A percentile compares a stretch with the other conserved stretches of the same genome.
These are phyloP conservation scores for Clupea harengus DNA, from an alignment of 2,113 vertebrate genomes.

Conservation along the genomic window DNA sequence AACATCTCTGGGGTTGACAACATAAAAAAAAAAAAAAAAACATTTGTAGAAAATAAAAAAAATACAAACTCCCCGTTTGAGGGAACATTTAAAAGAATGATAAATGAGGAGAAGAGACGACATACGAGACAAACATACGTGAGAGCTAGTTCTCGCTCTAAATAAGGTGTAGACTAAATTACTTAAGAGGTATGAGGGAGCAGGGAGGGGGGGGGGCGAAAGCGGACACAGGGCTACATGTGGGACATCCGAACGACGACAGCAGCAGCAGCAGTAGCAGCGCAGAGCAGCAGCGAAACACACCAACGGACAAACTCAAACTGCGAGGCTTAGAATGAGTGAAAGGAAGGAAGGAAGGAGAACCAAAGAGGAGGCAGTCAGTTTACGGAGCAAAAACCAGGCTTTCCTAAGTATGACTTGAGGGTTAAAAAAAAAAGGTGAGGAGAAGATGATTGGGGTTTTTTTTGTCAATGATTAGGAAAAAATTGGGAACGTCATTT, in stretches of 20 bases:
- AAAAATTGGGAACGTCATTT: not conserved
- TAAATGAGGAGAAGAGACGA: slow-evolving; percentile 31
- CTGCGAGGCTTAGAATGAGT: slow-evolving; percentile 26
- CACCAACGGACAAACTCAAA: slow-evolving; percentile 39
- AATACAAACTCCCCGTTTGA: not conserved
- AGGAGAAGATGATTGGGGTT: not conserved
- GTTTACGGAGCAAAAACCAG: not conserved
- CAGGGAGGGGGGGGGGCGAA: not conserved
- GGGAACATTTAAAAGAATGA: not conserved
- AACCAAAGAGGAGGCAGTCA: slow-evolving; percentile 17
- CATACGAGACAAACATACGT: not conserved
- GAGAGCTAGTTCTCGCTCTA: slow-evolving; percentile 8
- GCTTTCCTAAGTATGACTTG: not conserved
- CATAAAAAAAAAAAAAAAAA: slow-evolving; percentile 53
- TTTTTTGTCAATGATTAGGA: not conserved
- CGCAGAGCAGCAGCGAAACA: slow-evolving; percentile 64
- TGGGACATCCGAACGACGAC: slow-evolving; percentile 42
- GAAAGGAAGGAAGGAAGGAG: slow-evolving; percentile 26
- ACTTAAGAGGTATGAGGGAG: not conserved
- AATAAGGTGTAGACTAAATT: not conserved
- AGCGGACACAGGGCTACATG: not conserved
- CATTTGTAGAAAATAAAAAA: slow-evolving; percentile 33
- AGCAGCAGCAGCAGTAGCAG: slow-evolving; percentile 70
- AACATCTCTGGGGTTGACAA: slow-evolving; percentile 66
- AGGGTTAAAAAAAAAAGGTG: not conserved